These are phyloP conservation scores for Temnothorax curvispinosus DNA, from an alignment of 1,140 invertebrate genomes.

Conservation along the genomic window DNA sequence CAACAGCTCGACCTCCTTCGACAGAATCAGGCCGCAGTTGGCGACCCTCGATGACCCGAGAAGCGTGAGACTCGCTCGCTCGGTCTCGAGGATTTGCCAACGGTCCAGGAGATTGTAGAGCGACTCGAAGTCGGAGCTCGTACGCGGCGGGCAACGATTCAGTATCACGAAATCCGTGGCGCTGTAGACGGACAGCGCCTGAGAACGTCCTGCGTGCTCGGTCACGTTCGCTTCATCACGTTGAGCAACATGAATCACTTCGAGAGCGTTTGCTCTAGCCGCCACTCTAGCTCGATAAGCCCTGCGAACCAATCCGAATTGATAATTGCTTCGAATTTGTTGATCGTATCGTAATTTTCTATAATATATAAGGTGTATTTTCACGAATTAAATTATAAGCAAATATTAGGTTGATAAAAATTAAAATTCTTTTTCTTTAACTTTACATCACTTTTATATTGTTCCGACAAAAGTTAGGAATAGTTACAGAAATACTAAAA, in stretches of 20 bases:
- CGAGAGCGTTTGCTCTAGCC: background rate
- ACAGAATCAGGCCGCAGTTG: slow-evolving; percentile 87
- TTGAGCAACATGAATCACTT: background rate
- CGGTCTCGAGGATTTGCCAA: slow-evolving; percentile 89
- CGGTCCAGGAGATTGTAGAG: slow-evolving; percentile 88
- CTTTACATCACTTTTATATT: background rate
- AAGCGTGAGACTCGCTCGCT: slow-evolving; percentile 86
- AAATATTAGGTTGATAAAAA: background rate
- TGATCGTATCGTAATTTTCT: background rate
- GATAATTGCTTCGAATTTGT: slow-evolving; percentile 6
- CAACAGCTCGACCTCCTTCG: slow-evolving; percentile 89
- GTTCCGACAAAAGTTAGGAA: background rate
- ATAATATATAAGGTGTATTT: background rate
- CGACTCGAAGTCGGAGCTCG: slow-evolving; percentile 88
- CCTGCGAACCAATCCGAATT: slow-evolving; percentile 62
- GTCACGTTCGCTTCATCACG: slow-evolving; percentile 3
- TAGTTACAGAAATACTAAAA: background rate
- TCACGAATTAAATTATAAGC: background rate
- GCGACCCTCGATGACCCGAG: slow-evolving; percentile 88
- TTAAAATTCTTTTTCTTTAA: background rate
- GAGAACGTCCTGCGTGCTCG: slow-evolving; percentile 3
- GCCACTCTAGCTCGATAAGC: slow-evolving; percentile 65
- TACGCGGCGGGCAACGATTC: slow-evolving; percentile 75
- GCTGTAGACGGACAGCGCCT: slow-evolving; percentile 30
- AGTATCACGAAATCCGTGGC: slow-evolving; percentile 70